A percentile compares a stretch with the other conserved stretches of the same genome.
phyloP scores from a whole-genome alignment of 2,113 vertebrate genomes.

The Alexandromys fortis region DNA sequence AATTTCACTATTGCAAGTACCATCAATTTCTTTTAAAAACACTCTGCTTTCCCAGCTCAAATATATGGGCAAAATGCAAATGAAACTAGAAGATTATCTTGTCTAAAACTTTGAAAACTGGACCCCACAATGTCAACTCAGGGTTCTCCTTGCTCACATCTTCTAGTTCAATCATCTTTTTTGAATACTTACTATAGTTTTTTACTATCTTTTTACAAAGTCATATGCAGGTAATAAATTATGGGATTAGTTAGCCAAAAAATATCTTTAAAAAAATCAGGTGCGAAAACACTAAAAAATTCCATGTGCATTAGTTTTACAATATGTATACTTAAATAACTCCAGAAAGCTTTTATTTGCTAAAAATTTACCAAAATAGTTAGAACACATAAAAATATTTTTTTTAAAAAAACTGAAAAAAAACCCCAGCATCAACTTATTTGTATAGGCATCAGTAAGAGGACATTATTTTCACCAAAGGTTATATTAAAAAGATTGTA shows the following conservation, averaged over 20 bases:
- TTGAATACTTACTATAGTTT: constrained; percentile 60
- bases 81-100: constrained; percentile 64
- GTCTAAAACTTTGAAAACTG: constrained; percentile 55
- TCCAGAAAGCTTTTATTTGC: constrained; percentile 87
- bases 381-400: constrained; percentile 95
- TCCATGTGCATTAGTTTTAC: constrained; percentile 86
- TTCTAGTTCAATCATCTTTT: constrained; percentile 24
- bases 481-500: constrained; percentile 87
- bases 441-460: constrained; percentile 91
- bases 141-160: not conserved
- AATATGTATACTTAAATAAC: constrained; percentile 91
- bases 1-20: constrained; percentile 40
- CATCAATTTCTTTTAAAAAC: constrained; percentile 67
- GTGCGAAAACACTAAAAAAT: constrained; percentile 88
- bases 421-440: constrained; percentile 89
- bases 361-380: constrained; percentile 98
- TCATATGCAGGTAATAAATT: constrained; percentile 76
- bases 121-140: not conserved
- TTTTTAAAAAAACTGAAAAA: constrained; percentile 88
- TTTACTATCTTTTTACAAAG: constrained; percentile 54
- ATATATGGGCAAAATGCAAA: constrained; percentile 61
- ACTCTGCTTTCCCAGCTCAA: constrained; percentile 66
- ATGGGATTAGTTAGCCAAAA: constrained; percentile 73
- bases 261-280: constrained; percentile 81
- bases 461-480: constrained; percentile 85